phyloP scores from a whole-genome alignment of 1,140 invertebrate species.

The Triops longicaudatus region DNA sequence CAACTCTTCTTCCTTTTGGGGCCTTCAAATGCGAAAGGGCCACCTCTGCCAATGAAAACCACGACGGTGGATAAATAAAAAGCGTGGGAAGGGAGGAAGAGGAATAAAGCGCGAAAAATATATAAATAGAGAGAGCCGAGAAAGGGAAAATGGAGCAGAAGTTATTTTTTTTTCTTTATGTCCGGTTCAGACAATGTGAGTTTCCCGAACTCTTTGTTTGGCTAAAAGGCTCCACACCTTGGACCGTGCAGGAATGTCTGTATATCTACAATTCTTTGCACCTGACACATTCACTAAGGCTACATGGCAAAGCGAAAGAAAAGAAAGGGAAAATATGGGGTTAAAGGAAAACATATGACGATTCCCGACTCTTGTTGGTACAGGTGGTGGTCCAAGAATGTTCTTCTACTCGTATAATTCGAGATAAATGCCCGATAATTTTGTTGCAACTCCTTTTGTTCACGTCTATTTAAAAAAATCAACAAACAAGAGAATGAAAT shows the following conservation, averaged over 20 bases:
- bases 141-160: not conserved
- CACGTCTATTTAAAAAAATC: too few relatives aligned
- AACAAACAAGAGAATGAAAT: too few relatives aligned
- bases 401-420: too few relatives aligned
- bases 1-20: not conserved
- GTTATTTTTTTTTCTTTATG: slow-evolving; percentile 4
- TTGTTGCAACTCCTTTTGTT: too few relatives aligned
- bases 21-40: not conserved
- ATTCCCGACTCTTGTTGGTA: too few relatives aligned
- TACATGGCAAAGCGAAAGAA: not conserved
- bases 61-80: not conserved
- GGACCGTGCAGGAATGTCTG: not conserved
- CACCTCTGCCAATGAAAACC: not conserved
- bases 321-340: not conserved
- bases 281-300: not conserved
- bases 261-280: not conserved
- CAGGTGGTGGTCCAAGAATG: too few relatives aligned
- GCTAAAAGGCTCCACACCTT: not conserved
- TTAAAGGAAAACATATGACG: too few relatives aligned
- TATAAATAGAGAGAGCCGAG: not conserved
- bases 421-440: too few relatives aligned
- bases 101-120: not conserved
- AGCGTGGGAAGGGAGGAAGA: not conserved
- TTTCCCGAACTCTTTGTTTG: not conserved
- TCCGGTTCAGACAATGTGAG: not conserved